Evolutionary conservation across 64 coral and sea anemone genomes (phyloP).

Genomic region (Acropora tenuis): DNA sequence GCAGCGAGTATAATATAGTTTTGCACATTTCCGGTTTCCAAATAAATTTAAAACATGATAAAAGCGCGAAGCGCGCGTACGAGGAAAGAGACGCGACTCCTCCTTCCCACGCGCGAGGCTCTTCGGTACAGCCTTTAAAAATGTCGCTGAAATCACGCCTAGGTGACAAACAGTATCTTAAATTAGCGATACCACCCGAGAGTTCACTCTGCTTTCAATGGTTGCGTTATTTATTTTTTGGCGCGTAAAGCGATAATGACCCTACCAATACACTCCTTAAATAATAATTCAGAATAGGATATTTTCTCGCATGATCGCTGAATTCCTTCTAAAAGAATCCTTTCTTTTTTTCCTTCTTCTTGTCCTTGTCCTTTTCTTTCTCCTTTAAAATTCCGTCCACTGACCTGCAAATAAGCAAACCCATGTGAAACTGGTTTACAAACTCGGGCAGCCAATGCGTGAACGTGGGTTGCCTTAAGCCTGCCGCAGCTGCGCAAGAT

Average conservation of each 20-base stretch:
- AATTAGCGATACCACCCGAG: neutral
- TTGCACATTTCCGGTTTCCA: no score
- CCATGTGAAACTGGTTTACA: neutral
- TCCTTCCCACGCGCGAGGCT: no score
- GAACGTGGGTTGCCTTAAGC: neutral
- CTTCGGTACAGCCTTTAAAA: neutral
- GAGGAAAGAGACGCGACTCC: no score
- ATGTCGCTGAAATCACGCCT: neutral
- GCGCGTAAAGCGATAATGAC: neutral
- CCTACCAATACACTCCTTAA: neutral
- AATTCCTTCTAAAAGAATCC: constrained; percentile 70
- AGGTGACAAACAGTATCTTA: neutral
- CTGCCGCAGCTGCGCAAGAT: neutral
- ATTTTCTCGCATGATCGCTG: neutral
- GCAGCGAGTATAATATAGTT: no score
- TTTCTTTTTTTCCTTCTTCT: constrained; percentile 76
- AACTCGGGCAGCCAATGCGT: neutral
- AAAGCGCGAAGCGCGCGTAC: no score
- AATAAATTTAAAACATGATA: no score
- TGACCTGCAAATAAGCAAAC: constrained; percentile 44
- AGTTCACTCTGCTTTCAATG: neutral
- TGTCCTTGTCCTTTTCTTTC: constrained; percentile 60
- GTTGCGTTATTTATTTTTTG: neutral
- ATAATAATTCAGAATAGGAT: neutral
- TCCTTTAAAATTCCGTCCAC: constrained; percentile 71